These are phyloP conservation scores for Trachemys scripta DNA, from an alignment of 2,113 vertebrate species.

Conservation along the genomic window DNA sequence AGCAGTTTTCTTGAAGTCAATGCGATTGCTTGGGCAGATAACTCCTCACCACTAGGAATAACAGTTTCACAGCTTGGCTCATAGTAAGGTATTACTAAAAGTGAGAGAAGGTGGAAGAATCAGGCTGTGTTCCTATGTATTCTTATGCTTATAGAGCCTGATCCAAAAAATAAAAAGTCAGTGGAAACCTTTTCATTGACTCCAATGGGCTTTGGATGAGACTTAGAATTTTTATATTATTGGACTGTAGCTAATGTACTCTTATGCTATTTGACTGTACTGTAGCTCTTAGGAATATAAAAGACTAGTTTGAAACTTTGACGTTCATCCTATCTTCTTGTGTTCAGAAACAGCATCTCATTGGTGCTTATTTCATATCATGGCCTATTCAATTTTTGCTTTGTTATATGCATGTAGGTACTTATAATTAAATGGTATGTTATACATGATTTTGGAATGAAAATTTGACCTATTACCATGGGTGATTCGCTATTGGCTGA, in stretches of 20 bases:
- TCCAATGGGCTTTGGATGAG: neutral
- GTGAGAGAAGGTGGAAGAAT: neutral
- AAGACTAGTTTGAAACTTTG: neutral
- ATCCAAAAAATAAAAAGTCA: neutral
- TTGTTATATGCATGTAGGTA: neutral
- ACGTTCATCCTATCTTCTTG: neutral
- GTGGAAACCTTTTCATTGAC: neutral
- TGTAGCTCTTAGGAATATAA: neutral
- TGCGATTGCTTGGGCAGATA: neutral
- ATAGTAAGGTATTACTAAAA: neutral
- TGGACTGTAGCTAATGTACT: neutral
- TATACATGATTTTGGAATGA: neutral
- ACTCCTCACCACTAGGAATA: neutral
- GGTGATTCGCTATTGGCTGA: neutral
- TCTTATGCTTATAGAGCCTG: neutral
- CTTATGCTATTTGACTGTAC: neutral
- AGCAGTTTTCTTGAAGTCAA: neutral
- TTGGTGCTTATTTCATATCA: neutral
- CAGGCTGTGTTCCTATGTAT: neutral
- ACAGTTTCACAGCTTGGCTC: neutral
- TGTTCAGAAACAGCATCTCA: neutral
- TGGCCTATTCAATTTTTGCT: neutral
- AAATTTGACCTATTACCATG: neutral
- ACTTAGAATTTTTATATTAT: neutral
- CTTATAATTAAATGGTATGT: neutral